Evolutionary conservation across 2,113 vertebrate species (phyloP).

Genomic region (Falcunculus frontatus): DNA sequence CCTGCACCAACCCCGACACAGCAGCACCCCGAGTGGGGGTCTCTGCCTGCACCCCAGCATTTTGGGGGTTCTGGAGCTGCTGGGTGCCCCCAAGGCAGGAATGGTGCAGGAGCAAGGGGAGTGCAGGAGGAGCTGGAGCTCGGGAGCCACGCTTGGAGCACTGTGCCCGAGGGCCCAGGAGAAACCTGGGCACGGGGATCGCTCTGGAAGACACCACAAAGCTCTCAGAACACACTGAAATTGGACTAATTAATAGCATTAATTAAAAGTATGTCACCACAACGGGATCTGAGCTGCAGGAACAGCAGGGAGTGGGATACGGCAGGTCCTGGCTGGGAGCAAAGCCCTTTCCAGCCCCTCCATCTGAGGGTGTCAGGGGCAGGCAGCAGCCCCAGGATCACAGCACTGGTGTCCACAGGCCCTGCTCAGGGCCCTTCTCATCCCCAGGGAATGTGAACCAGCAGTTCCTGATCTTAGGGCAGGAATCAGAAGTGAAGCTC

Average conservation of each 20-base stretch:
- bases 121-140: accelerated
- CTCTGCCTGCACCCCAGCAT: not conserved
- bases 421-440: accelerated
- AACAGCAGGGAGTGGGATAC: accelerated
- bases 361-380: accelerated
- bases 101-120: accelerated
- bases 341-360: not conserved
- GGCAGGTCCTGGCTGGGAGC: not conserved
- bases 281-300: not conserved
- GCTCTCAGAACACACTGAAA: not conserved
- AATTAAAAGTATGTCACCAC: accelerated
- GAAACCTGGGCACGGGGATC: not conserved
- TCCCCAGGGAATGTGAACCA: not conserved
- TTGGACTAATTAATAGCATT: accelerated
- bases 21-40: accelerated
- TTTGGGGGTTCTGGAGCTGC: not conserved
- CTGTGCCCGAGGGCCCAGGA: not conserved
- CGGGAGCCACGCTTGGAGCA: not conserved
- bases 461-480: not conserved
- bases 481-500: accelerated
- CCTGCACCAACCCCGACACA: accelerated
- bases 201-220: not conserved
- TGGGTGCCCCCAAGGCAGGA: not conserved
- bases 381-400: too few species aligned
- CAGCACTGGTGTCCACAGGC: accelerated